A percentile compares a stretch with the other conserved stretches of the same genome.
phyloP scores from a whole-genome alignment of 2,888 invertebrate species.

The Rhimphoctona megacephalus region DNA sequence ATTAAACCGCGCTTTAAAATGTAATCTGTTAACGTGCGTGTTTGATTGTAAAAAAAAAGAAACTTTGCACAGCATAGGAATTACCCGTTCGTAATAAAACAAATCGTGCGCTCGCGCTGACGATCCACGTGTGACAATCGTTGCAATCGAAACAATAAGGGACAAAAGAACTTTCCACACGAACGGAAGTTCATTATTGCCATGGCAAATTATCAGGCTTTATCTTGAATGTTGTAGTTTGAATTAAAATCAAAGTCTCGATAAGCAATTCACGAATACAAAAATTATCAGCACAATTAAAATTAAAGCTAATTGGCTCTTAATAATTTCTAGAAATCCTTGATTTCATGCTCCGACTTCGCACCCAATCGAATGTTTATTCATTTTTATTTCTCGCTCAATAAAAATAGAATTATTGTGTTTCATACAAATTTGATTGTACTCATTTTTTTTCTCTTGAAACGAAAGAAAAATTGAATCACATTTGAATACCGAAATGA shows the following conservation, averaged over 20 bases:
- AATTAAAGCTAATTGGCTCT: neutral
- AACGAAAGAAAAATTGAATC: neutral
- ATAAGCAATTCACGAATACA: neutral
- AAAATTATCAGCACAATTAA: neutral
- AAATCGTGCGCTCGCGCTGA: constrained; percentile 56
- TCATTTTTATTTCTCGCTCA: neutral
- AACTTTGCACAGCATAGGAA: constrained; percentile 7
- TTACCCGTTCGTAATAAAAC: constrained; percentile 55
- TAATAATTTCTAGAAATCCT: constrained; percentile 4
- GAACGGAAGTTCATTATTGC: constrained; percentile 47
- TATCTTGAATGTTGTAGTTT: neutral
- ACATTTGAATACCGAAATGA: neutral
- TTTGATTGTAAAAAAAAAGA: constrained; percentile 10
- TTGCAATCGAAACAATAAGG: constrained; percentile 21
- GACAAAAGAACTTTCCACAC: constrained; percentile 54
- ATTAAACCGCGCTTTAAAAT: neutral
- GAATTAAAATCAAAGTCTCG: constrained; percentile 7
- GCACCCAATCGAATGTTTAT: neutral
- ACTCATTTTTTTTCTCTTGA: neutral
- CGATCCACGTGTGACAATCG: constrained; percentile 32
- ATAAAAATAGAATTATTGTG: neutral
- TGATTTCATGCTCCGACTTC: neutral
- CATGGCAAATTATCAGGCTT: neutral
- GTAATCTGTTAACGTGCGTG: neutral
- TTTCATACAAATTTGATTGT: neutral